These are phyloP conservation scores for Hermatobates lingyangjiaoensis DNA, from an alignment of 1,140 invertebrate species.

Conservation along the genomic window DNA sequence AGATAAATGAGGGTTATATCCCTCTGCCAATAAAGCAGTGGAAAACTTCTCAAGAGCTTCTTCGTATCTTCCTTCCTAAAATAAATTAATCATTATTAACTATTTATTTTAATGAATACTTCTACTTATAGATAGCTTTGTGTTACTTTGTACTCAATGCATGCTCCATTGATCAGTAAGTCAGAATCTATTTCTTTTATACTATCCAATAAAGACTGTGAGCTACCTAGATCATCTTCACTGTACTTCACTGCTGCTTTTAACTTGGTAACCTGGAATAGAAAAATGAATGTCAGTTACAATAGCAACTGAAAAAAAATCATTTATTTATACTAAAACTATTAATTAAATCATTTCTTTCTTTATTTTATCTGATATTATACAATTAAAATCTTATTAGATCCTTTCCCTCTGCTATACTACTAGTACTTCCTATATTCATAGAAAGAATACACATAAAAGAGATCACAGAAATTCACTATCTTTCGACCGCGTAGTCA, in stretches of 20 bases:
- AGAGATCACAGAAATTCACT: too few species aligned
- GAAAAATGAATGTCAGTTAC: too few species aligned
- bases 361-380: too few species aligned
- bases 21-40: conserved; percentile 67
- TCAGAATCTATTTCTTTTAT: conserved; percentile 68
- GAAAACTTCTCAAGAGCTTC: conserved; percentile 84
- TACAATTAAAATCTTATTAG: too few species aligned
- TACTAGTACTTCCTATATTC: too few species aligned
- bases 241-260: conserved; percentile 96
- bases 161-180: conserved; percentile 90
- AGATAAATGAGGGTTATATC: conserved; percentile 77
- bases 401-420: too few species aligned
- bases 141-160: conserved; percentile 76
- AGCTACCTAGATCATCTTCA: conserved; percentile 79
- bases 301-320: too few species aligned
- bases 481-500: too few species aligned
- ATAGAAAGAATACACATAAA: too few species aligned
- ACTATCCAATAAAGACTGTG: conserved; percentile 82
- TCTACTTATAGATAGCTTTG: background rate
- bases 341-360: too few species aligned
- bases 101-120: too few species aligned
- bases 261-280: conserved; percentile 66
- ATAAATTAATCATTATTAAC: conserved; percentile 17
- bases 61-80: conserved; percentile 65
- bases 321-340: too few species aligned